Base-by-base conservation (phyloP, 2,797 vertebrate species). In the Alauda arvensis region DNA sequence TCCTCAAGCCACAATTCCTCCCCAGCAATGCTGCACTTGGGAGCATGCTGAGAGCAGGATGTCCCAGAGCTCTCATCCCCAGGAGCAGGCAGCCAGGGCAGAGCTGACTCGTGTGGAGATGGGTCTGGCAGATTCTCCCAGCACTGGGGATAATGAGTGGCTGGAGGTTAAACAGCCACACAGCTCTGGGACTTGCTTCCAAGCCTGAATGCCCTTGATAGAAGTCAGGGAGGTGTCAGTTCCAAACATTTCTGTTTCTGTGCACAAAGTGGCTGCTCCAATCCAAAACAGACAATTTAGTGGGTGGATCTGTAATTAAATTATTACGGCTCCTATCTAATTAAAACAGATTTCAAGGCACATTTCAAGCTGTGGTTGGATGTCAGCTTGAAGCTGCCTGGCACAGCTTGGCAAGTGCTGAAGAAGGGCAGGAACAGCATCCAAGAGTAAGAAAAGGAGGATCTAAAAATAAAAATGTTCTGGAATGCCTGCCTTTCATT, bases 241-340 rank as follows among this genome's bases (percentile, higher is more conserved):
- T 90, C 63, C 85, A 94, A 90, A 92, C 48, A 77, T n/a, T 89
- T 40, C 42, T 82, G 74, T 87, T 87, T 92, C 90, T 55, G 77
- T 85, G 85, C 63, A 93, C 90, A 92, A 81, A 74, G 87, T 40
- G 79, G 79, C 94, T 88, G 87, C 79, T 88, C 83, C 87, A 42
- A 68, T 75, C 85, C 87, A 51, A 93, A 94, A 79, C 92, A 94
- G 74, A 88, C 85, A 92, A 93, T 94, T 93, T 91, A 88, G 87
- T 91, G 91, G 94, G 91, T 87, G 90, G 94, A 93, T 91, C 88
- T 61, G 88, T 92, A 91, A 95, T 95, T 93, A 95, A 92, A 93
- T 94, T 94, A 92, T 95, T 94, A 91, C 78, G 85, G 78, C 85
- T 92, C 77, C 42, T 88, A 95, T 89, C 90, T 94, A 93, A 95